A percentile compares a stretch with the other conserved stretches of the same genome.
These are phyloP conservation scores for Cichladusa arquata DNA, from an alignment of 2,113 vertebrate species.

Conservation along the genomic window DNA sequence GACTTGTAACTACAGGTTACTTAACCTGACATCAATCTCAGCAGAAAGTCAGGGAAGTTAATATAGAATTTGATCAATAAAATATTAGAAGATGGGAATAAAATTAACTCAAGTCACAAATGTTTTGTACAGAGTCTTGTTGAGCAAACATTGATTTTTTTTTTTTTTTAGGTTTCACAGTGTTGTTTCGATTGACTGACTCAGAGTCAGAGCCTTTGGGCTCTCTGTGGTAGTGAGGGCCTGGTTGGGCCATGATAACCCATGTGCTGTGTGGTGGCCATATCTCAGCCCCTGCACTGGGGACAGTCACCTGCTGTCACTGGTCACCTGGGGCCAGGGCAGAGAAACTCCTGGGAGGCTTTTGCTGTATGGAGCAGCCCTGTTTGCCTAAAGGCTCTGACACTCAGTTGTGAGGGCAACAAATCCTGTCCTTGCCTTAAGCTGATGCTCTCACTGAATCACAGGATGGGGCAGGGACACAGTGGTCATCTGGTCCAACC, in stretches of 20 bases:
- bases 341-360: no score
- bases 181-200: constrained; percentile 25
- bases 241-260: no score
- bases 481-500: neutral
- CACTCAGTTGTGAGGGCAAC: neutral
- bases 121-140: constrained; percentile 42
- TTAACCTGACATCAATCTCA: constrained; percentile 52
- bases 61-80: constrained; percentile 58
- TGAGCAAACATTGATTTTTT: constrained; percentile 50
- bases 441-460: no score
- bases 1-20: constrained; percentile 21
- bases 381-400: no score
- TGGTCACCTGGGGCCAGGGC: no score
- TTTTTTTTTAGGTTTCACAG: neutral
- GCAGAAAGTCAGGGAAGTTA: constrained; percentile 28
- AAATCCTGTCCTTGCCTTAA: neutral
- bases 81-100: constrained; percentile 63
- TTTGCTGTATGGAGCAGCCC: no score
- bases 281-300: no score
- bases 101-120: constrained; percentile 62
- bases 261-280: no score
- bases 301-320: no score
- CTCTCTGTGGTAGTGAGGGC: neutral
- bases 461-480: neutral
- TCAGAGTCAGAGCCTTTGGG: neutral